A percentile compares a stretch with the other conserved stretches of the same genome.
phyloP scores from a whole-genome alignment of 1,140 invertebrate genomes.

The Drosophila saltans region DNA sequence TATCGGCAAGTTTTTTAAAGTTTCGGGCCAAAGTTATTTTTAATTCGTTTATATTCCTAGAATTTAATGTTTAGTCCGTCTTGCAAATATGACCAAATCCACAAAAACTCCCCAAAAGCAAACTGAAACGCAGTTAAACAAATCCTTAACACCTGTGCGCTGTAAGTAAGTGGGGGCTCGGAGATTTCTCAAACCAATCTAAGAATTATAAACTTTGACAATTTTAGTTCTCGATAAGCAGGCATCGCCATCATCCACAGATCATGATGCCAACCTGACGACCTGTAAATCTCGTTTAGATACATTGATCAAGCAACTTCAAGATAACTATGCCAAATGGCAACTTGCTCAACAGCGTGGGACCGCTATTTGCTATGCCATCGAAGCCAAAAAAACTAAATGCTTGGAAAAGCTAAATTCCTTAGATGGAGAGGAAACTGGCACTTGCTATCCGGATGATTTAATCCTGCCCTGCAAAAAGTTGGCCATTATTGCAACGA shows the following conservation, averaged over 20 bases:
- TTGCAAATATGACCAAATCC: conserved; percentile 37
- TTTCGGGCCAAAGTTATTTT: no score
- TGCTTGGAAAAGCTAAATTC: conserved; percentile 43
- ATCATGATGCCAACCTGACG: conserved; percentile 45
- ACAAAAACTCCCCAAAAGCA: conserved; percentile 43
- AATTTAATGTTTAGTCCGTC: no score
- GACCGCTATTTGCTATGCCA: conserved; percentile 60
- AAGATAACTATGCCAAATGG: conserved; percentile 73
- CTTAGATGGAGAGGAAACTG: neutral
- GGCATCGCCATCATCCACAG: conserved; percentile 31
- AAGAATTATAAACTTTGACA: neutral
- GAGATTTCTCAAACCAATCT: neutral
- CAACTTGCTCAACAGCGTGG: conserved; percentile 72
- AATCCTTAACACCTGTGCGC: conserved; percentile 66
- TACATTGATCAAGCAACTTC: conserved; percentile 46
- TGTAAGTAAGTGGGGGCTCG: conserved; percentile 48
- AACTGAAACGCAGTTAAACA: conserved; percentile 27
- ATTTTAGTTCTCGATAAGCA: conserved; percentile 50
- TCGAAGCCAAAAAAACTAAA: conserved; percentile 69
- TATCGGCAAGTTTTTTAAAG: no score
- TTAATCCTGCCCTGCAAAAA: conserved; percentile 58
- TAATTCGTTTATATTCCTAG: no score
- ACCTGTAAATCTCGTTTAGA: conserved; percentile 54
- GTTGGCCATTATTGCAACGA: conserved; percentile 63
- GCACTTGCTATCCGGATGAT: conserved; percentile 53